These are phyloP conservation scores for Aphis gossypii DNA, from an alignment of 1,140 invertebrate species.

Conservation along the genomic window DNA sequence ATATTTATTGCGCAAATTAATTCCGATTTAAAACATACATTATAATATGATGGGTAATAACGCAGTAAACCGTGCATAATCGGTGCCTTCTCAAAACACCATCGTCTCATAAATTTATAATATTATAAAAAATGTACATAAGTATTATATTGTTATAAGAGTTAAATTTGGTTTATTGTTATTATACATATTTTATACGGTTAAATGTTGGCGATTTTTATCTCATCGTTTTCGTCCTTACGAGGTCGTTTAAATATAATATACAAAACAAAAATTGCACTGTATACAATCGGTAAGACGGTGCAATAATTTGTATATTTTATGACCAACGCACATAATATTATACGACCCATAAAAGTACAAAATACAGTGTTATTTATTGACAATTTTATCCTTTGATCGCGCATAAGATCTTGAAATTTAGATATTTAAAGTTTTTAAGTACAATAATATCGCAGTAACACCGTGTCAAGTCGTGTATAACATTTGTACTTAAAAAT, in stretches of 20 bases:
- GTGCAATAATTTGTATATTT: not conserved
- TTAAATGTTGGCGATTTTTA: not conserved
- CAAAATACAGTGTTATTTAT: no score
- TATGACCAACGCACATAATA: not conserved
- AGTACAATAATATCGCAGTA: not conserved
- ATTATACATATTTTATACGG: not conserved
- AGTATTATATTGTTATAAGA: not conserved
- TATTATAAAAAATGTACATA: not conserved
- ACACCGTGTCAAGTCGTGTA: no score
- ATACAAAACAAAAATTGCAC: not conserved
- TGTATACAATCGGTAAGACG: not conserved
- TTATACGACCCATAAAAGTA: no score
- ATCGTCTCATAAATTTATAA: not conserved
- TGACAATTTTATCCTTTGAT: not conserved
- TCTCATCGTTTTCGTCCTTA: not conserved
- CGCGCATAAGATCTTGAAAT: no score
- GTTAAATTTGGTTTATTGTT: not conserved
- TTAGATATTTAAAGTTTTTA: not conserved
- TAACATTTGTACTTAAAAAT: not conserved
- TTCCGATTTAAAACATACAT: not conserved
- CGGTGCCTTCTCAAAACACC: not conserved
- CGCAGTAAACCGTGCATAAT: not conserved
- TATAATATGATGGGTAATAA: not conserved
- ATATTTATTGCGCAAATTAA: not conserved
- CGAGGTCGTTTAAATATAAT: not conserved